Conservation (phyloP, 2,888 invertebrate species). For the Panzeria rudis region DNA sequence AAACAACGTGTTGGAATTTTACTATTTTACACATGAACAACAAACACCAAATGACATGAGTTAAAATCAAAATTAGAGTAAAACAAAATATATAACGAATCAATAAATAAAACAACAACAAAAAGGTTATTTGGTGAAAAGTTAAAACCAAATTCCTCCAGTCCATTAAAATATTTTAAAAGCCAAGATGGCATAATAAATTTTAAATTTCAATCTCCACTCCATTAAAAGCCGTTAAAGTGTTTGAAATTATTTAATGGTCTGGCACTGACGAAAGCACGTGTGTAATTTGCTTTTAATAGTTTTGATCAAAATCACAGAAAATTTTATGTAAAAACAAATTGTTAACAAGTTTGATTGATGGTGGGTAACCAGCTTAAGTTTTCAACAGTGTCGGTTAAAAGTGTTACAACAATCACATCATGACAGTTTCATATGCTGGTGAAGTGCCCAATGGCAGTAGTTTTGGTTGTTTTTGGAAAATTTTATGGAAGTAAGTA, state of each 20-base stretch:
- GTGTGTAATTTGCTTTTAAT: conserved; percentile 14
- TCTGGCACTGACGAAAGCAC: conserved; percentile 6
- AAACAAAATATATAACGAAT: not conserved
- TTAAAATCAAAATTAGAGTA: conserved; percentile 2
- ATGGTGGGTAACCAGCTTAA: conserved; percentile 41
- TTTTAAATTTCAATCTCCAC: not conserved
- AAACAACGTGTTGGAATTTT: conserved; percentile 71
- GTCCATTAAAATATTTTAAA: conserved; percentile 8
- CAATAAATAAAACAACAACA: conserved; percentile 1
- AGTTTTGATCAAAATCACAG: not conserved
- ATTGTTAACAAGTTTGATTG: conserved; percentile 30
- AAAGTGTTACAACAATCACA: conserved; percentile 79
- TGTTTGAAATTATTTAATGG: conserved; percentile 33
- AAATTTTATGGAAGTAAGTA: conserved; percentile 93
- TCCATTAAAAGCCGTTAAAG: not conserved
- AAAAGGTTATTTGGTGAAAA: conserved; percentile 2
- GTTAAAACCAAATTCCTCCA: conserved; percentile 28
- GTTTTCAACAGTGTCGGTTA: conserved; percentile 38
- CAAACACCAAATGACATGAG: conserved; percentile 17
- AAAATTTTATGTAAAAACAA: conserved; percentile 8
- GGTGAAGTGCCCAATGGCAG: conserved; percentile 96
- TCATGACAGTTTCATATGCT: conserved; percentile 96
- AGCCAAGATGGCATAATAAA: conserved; percentile 30
- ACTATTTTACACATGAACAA: not conserved
- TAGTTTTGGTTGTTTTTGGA: conserved; percentile 96